Evolutionary conservation across 2,888 invertebrate species (phyloP).

Genomic region (Axea sp.): DNA sequence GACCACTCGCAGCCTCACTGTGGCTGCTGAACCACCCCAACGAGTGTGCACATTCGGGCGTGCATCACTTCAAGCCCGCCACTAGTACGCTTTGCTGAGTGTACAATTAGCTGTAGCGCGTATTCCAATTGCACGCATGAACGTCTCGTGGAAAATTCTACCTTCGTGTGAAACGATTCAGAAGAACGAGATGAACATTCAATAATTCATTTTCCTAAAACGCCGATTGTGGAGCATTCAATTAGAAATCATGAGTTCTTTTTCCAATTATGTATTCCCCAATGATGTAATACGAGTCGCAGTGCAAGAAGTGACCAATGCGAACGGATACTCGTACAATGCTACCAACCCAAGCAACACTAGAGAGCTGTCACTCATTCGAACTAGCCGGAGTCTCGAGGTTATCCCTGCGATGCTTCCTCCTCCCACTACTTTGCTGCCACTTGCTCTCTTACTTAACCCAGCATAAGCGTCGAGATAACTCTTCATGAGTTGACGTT

Average conservation of each 20-base stretch:
- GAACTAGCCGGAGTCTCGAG: conserved; percentile 66
- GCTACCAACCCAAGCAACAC: conserved; percentile 75
- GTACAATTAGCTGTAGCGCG: conserved; percentile 73
- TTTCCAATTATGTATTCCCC: too few relatives aligned
- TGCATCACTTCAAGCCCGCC: too few relatives aligned
- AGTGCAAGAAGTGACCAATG: conserved; percentile 49
- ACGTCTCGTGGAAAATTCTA: too few relatives aligned
- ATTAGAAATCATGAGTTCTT: too few relatives aligned
- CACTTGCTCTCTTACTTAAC: conserved; percentile 51
- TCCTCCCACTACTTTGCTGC: conserved; percentile 51
- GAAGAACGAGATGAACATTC: too few relatives aligned
- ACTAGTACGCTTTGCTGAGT: conserved; percentile 64
- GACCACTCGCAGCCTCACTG: conserved; percentile 3
- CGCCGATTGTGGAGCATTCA: too few relatives aligned
- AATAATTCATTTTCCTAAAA: too few relatives aligned
- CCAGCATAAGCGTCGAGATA: conserved; percentile 47
- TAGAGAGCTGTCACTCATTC: conserved; percentile 78
- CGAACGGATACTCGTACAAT: conserved; percentile 71
- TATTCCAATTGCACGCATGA: too few relatives aligned
- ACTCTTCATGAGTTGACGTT: conserved; percentile 64
- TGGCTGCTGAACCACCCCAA: conserved; percentile 41
- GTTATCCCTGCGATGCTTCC: conserved; percentile 65
- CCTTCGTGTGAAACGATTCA: too few relatives aligned
- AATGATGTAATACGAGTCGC: conserved; percentile 32
- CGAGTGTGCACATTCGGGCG: too few relatives aligned